Conservation (phyloP, 1,140 invertebrate genomes). For the Drosophila truncata region DNA sequence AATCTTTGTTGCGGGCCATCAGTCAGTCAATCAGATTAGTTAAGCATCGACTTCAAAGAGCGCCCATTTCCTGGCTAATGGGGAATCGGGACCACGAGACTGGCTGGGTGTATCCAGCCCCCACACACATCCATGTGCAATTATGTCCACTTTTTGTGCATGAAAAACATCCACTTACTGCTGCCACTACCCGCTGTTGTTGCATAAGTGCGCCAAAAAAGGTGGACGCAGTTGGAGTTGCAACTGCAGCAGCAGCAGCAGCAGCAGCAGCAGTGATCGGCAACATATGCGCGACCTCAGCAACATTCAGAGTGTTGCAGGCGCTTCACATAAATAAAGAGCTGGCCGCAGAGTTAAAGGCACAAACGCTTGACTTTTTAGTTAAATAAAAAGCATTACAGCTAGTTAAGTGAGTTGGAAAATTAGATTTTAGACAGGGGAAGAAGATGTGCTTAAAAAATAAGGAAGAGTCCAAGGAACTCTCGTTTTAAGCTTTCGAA, state of each 20-base stretch:
- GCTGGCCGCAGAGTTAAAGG: slow-evolving; percentile 58
- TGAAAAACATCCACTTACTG: slow-evolving; percentile 41
- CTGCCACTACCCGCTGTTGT: slow-evolving; percentile 17
- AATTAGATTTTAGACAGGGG: background rate
- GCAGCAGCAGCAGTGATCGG: slow-evolving; percentile 4
- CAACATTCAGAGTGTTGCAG: slow-evolving; percentile 67
- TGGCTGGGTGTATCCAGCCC: slow-evolving; percentile 52
- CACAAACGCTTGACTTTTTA: slow-evolving; percentile 23
- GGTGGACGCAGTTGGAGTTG: slow-evolving; percentile 42
- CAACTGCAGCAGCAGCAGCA: background rate
- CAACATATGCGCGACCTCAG: slow-evolving; percentile 55
- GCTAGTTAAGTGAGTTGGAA: slow-evolving; percentile 19
- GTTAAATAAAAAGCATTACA: slow-evolving; percentile 21
- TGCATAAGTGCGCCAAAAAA: slow-evolving; percentile 75
- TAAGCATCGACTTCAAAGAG: slow-evolving; percentile 56
- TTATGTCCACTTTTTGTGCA: slow-evolving; percentile 69
- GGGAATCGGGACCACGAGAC: slow-evolving; percentile 19
- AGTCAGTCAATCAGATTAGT: slow-evolving; percentile 55
- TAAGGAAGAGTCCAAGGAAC: background rate
- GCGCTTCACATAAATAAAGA: slow-evolving; percentile 74
- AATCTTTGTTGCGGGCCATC: slow-evolving; percentile 30
- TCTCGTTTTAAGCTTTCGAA: too few relatives aligned
- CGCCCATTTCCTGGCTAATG: slow-evolving; percentile 45
- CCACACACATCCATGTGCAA: slow-evolving; percentile 55
- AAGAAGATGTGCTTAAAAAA: background rate